A percentile compares a stretch with the other conserved stretches of the same genome.
phyloP scores from a whole-genome alignment of 2,888 invertebrate species.

The Aphodius granarius region DNA sequence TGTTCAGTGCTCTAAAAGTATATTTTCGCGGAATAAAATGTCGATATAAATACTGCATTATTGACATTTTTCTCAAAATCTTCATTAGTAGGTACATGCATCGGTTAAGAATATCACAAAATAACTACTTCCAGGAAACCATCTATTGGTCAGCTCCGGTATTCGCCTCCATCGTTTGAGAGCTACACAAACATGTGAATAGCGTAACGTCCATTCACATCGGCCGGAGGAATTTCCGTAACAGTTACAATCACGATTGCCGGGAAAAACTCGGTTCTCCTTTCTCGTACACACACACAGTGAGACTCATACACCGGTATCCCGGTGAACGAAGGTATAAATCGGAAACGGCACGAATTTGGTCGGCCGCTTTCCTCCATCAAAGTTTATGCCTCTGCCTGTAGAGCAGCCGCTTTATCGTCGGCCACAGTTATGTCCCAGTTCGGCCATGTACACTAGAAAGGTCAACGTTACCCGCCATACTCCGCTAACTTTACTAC shows the following conservation, averaged over 20 bases:
- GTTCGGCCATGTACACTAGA: not conserved
- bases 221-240: not conserved
- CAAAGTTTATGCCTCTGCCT: not conserved
- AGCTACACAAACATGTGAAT: not conserved
- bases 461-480: not conserved
- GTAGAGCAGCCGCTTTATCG: not conserved
- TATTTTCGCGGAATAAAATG: too few species aligned
- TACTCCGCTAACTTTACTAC: not conserved
- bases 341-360: not conserved
- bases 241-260: not conserved
- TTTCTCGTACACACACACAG: not conserved
- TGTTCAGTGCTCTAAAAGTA: too few species aligned
- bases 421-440: not conserved
- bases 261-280: not conserved
- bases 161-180: not conserved
- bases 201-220: not conserved
- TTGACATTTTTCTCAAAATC: too few species aligned
- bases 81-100: too few species aligned
- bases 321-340: not conserved
- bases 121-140: not conserved
- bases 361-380: not conserved
- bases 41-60: too few species aligned
- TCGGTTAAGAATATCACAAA: not conserved
- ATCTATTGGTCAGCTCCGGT: not conserved
- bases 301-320: not conserved